Base-by-base conservation (phyloP, 2,888 invertebrate genomes). In the Platypus cylindrus region DNA sequence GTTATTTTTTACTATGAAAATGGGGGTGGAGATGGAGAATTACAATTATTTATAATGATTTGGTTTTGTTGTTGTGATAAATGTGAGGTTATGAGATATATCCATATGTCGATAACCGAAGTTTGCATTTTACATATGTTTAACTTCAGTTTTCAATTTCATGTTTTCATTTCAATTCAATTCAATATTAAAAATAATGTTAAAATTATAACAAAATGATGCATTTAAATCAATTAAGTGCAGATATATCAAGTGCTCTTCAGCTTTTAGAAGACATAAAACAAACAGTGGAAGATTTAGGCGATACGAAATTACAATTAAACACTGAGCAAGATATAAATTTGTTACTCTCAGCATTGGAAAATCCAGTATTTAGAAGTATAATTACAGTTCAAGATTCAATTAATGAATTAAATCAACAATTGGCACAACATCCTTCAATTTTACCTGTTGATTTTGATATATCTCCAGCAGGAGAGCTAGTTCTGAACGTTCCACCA, bases 381-480 rank as follows among this genome's bases (percentile, higher is more conserved):
- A 84, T 93, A 50, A 83, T 89, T 12, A 86, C 84, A 35, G 77
- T 94, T 40, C 82, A 93, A 67, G 91, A 93, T 58, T 91, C 93
- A 0, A 66, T 94, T 27, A 76, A 77, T 28, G 84, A 91, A 64
- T 66, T 94, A 35, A 85, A 87, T 45, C 78, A 78, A 17, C 90
- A 90, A 63, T 71, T 90, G 36, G 77, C 77, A 24, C 84, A 87
- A 52, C 91, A 91, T 64, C 91, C 91, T 9, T 90, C 90, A 13
- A 87, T 91, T 56, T 66, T 91, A 43, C 89, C 91, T 26, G 83
- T 83, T 32, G 91, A 93, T 60, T 94, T 94, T 63, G 90, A 93
- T 56, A 87, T 95, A 36, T 83, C 80, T 48, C 75, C 81, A 28
- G 76, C 83, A 46, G 67, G 67, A 3, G 76, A 80, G 49, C 60